Percentiles rank a stretch among this genome's conserved stretches.
phyloP scores from a whole-genome alignment of 2,113 vertebrate genomes.

The Platycercus adscitus region DNA sequence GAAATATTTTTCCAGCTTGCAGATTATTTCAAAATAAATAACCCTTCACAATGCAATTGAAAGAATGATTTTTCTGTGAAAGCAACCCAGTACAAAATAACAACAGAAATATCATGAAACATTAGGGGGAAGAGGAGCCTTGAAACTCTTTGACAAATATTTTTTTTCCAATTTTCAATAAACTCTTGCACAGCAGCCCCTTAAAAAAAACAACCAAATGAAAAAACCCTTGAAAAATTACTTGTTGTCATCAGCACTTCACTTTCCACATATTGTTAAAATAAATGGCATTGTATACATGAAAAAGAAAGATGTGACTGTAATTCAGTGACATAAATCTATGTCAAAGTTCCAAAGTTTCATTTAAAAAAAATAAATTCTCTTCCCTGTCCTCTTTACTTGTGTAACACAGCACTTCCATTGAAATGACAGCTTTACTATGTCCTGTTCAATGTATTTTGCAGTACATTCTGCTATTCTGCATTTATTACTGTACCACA shows the following conservation, averaged over 20 bases:
- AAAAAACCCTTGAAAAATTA: not conserved
- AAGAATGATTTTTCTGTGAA: not conserved
- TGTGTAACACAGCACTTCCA: not conserved
- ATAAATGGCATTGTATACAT: not conserved
- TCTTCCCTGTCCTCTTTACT: not conserved
- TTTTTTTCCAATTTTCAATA: not conserved
- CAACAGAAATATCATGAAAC: not conserved
- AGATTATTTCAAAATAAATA: not conserved
- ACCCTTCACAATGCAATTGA: not conserved
- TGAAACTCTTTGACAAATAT: not conserved
- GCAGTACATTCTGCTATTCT: not conserved
- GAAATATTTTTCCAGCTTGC: not conserved
- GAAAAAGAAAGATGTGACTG: not conserved
- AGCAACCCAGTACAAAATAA: not conserved
- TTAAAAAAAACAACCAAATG: not conserved
- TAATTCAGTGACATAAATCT: not conserved
- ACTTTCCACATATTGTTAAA: not conserved
- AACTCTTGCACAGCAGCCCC: not conserved
- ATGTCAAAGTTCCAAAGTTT: not conserved
- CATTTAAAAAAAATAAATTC: not conserved
- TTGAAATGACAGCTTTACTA: not conserved
- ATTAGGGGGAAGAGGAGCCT: not conserved
- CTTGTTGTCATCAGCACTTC: not conserved
- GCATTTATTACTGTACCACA: not conserved
- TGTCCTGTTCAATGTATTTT: not conserved